Evolutionary conservation across 2,113 vertebrate genomes (phyloP).

Genomic region (Labeo rohita): DNA sequence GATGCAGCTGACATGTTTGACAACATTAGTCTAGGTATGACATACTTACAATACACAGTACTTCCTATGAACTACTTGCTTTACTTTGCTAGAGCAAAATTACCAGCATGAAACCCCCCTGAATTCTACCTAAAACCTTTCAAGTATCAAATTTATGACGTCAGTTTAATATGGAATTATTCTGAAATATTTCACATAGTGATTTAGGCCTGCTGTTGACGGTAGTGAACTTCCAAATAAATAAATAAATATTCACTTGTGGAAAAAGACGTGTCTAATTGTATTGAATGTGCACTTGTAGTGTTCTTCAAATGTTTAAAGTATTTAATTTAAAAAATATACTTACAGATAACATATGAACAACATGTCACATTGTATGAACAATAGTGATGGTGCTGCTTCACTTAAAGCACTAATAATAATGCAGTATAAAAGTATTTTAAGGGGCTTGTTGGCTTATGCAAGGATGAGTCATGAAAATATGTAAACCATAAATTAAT

Average conservation of each 20-base stretch:
- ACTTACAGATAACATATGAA: too few relatives aligned
- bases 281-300: neutral
- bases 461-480: neutral
- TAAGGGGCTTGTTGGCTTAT: neutral
- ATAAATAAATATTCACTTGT: neutral
- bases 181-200: neutral
- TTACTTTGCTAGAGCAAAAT: neutral
- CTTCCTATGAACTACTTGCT: neutral
- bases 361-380: too few relatives aligned
- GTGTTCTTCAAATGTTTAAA: neutral
- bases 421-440: neutral
- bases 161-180: neutral
- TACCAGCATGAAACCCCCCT: neutral
- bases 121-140: neutral
- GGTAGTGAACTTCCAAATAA: neutral
- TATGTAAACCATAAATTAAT: neutral
- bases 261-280: neutral
- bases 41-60: neutral
- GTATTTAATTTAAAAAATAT: neutral
- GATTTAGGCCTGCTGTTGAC: neutral
- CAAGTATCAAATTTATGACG: neutral
- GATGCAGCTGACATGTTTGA: neutral
- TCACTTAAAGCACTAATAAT: neutral
- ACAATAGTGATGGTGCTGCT: neutral
- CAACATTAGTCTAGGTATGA: neutral